Evolutionary conservation across 2,888 invertebrate genomes (phyloP), one percentile per base, ranked within the genome.

Genomic region (Monoplex corrugatus): DNA sequence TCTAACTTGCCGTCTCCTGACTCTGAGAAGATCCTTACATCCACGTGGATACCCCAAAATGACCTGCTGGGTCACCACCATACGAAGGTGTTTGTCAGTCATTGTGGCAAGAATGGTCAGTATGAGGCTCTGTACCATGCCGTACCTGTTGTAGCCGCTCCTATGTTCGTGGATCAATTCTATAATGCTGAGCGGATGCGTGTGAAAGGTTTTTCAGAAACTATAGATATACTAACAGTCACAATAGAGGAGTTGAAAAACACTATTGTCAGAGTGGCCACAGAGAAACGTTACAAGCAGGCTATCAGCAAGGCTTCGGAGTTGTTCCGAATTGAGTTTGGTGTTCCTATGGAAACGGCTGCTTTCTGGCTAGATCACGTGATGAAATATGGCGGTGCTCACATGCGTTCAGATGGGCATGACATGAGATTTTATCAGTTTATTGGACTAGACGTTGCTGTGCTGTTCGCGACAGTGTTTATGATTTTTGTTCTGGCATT

Each of bases 291-390:
- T 19, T 90, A 90, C 86, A 86, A 85, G 63, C 38, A 68, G 50
- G 80, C 38, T 44, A 90, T 90, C 35, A 72, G 63, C 57, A 89
- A 87, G 35, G 88, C 90, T 0, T 90, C 90, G 5, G 78, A 80
- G 16, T 23, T 90, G 35, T 90, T 84, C 35, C 68, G 75, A 38
- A 43, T 78, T 19, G 72, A 87, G 57, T 89, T 83, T 57, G 68
- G 86, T 23, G 44, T 50, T 28, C 89, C 90, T 6, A 28, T 23
- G 45, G 68, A 93, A 75, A 87, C 92, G 57, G 93, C 92, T 10
- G 93, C 92, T 0, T 93, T 89, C 87, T 94, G 93, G 93, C 88
- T 94, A 8, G 93, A 94, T 85, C 92, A 93, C 87, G 92, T 94
- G 84, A 90, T 94, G 28, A 90, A 92, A 89, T 92, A 91, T 92